Evolutionary conservation across 2,888 invertebrate species (phyloP).

Genomic region (Lagria hirta): DNA sequence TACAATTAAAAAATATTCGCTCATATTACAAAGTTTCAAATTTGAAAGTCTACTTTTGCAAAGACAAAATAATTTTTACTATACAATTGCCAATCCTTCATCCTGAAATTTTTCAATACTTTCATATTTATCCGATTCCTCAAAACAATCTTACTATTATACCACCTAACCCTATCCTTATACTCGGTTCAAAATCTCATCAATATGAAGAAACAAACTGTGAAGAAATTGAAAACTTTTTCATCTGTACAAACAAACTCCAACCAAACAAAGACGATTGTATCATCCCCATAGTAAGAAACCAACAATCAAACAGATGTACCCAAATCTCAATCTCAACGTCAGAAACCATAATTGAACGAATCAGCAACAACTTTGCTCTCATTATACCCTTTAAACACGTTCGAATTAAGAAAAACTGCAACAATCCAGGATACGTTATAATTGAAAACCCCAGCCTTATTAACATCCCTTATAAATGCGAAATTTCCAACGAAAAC

Average conservation of each 20-base stretch:
- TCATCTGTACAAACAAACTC: slow-evolving; percentile 10
- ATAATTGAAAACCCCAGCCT: slow-evolving; percentile 3
- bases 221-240: slow-evolving; percentile 18
- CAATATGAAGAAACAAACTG: slow-evolving; percentile 24
- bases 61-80: slow-evolving; percentile 25
- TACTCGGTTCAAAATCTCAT: slow-evolving; percentile 14
- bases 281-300: slow-evolving; percentile 2
- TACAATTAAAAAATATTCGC: slow-evolving; percentile 22
- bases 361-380: slow-evolving; percentile 3
- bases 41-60: slow-evolving; percentile 17
- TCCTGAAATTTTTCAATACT: slow-evolving; percentile 19
- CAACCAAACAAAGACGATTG: slow-evolving; percentile 4
- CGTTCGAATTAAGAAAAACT: slow-evolving; percentile 2
- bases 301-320: background rate
- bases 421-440: slow-evolving; percentile 3
- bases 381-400: slow-evolving; percentile 5
- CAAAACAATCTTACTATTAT: slow-evolving; percentile 20
- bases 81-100: slow-evolving; percentile 26
- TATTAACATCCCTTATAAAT: slow-evolving; percentile 6
- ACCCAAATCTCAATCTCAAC: background rate
- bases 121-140: slow-evolving; percentile 25
- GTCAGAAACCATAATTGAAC: slow-evolving; percentile 1
- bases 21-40: slow-evolving; percentile 25
- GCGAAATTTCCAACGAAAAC: slow-evolving; percentile 1
- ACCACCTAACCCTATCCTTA: slow-evolving; percentile 22